A percentile compares a stretch with the other conserved stretches of the same genome.
These are phyloP conservation scores for Gallinago stenura DNA, from an alignment of 2,797 vertebrate species.

Conservation along the genomic window DNA sequence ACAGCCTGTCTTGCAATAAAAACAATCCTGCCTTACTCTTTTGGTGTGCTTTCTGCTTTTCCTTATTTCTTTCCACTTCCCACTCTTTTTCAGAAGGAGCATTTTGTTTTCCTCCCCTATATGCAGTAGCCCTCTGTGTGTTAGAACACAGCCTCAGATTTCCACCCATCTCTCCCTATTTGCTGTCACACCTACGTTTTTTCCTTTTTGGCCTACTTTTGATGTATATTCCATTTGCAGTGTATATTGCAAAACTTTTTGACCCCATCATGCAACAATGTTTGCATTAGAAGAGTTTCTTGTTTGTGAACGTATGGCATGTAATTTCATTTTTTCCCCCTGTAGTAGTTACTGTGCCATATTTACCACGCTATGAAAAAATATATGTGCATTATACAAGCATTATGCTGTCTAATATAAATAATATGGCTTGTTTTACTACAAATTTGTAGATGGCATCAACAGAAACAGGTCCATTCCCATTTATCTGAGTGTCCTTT, in stretches of 20 bases:
- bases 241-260: neutral
- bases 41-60: constrained; percentile 31
- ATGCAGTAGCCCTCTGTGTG: neutral
- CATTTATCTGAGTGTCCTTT: neutral
- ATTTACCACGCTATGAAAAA: constrained; percentile 4
- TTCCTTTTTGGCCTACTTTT: constrained; percentile 37
- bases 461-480: neutral
- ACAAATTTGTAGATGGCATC: neutral
- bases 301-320: neutral
- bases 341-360: neutral
- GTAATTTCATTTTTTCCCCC: neutral
- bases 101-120: neutral
- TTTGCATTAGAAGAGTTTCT: neutral
- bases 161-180: neutral
- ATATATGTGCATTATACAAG: neutral
- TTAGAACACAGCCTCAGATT: constrained; percentile 16
- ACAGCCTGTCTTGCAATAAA: neutral
- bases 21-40: neutral
- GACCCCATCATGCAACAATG: neutral
- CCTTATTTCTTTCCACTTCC: neutral
- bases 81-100: neutral
- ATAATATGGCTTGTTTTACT: neutral
- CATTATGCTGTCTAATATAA: neutral
- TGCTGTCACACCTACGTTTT: neutral
- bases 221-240: neutral